Conservation (phyloP, 64 coral and sea anemone genomes). For the Montipora sp. region DNA sequence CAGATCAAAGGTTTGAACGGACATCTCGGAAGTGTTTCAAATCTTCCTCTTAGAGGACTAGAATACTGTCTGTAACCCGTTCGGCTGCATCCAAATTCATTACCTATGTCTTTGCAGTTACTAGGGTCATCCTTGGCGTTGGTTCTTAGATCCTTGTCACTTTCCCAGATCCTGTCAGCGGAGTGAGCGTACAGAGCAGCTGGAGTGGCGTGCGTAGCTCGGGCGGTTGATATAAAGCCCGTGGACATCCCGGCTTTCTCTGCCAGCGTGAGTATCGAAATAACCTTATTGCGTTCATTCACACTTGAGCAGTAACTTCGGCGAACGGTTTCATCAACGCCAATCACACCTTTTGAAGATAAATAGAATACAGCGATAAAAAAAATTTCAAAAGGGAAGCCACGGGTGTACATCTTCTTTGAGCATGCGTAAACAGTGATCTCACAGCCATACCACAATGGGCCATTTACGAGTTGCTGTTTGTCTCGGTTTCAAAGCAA, state of each 20-base stretch:
- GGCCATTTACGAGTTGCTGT: too few species aligned
- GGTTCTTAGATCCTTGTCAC: constrained; percentile 19
- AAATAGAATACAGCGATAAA: neutral
- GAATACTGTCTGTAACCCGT: too few species aligned
- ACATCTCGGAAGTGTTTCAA: too few species aligned
- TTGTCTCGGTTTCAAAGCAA: too few species aligned
- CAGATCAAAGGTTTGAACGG: too few species aligned
- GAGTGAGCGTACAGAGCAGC: constrained; percentile 73
- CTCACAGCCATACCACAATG: too few species aligned
- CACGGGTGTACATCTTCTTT: too few species aligned
- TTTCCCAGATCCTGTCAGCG: constrained; percentile 68
- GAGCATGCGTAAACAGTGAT: too few species aligned
- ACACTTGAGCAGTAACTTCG: constrained; percentile 54
- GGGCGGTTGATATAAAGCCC: constrained; percentile 83
- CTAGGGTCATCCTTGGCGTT: constrained; percentile 60
- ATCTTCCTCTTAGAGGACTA: too few species aligned
- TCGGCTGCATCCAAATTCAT: neutral
- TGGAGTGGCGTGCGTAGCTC: constrained; percentile 91
- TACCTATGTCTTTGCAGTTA: constrained; percentile 88
- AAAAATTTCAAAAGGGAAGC: neutral
- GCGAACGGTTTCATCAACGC: constrained; percentile 71
- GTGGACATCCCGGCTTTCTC: constrained; percentile 94
- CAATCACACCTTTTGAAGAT: constrained; percentile 55
- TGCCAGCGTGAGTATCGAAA: constrained; percentile 81
- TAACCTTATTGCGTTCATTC: constrained; percentile 74